Base-by-base conservation (phyloP, 1,140 invertebrate species). In the Drosophila cardini region DNA sequence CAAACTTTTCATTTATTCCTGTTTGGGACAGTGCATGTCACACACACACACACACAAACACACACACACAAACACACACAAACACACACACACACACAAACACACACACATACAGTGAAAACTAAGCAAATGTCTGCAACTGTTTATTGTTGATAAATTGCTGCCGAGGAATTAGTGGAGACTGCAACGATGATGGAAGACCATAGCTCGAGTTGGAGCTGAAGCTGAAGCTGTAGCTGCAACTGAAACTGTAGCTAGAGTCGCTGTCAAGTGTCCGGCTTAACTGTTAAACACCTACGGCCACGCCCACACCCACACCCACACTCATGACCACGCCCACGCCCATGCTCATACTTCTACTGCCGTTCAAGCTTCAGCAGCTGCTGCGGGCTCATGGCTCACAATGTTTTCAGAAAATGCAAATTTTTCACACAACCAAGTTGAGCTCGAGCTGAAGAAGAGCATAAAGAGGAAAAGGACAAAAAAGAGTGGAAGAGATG, bases 61-160 rank as follows among this genome's bases (percentile, higher is more conserved):
- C 50, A 16, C 48, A 18, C 13, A 53, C 18, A 36, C 16, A 32
- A 32, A 70, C 16, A 50, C 60, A 36, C 82, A 86, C 67, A 78
- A 30, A 67, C 81, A 81, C 70, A 71, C 52, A 77, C 36, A 57
- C 32, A 62, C 13, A 58, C 18, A 26, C 34, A 67, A 45, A 16
- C 48, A 18, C 13, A 53, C 18, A 36, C 16, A 32, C 36, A 70
- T 13, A 50, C 60, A 36, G 40, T 26, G 21, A 5, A 64, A 85
- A 78, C 73, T 85, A 78, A 80, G 82, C 71, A 82, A 86, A 89
- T 87, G 84, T 89, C 84, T 87, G 84, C 84, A 87, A 87, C 84
- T 87, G 84, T 87, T 87, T 87, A 89, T 87, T 89, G 84, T 87
- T 89, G 84, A 87, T 87, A 87, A 87, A 87, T 87, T 87, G 84